These are phyloP conservation scores for Apamea epomidion DNA, from an alignment of 2,888 invertebrate genomes.

Conservation along the genomic window DNA sequence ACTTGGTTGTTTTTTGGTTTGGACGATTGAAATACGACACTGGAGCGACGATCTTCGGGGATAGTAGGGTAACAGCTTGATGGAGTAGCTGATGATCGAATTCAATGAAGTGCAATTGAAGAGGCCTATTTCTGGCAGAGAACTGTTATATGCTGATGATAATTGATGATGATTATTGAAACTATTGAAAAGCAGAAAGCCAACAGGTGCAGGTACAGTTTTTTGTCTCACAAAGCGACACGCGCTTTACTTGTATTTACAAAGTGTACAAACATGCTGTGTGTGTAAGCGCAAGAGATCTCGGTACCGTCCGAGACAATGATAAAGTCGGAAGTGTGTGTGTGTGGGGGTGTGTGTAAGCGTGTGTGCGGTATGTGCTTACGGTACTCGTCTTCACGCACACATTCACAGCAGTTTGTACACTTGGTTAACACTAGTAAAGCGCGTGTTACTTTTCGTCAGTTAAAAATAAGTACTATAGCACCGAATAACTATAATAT, in stretches of 20 bases:
- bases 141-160: too few relatives aligned
- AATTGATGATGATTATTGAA: background rate
- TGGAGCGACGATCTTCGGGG: background rate
- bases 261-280: background rate
- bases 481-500: too few relatives aligned
- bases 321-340: background rate
- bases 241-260: background rate
- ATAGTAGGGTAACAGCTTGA: background rate
- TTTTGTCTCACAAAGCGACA: too few relatives aligned
- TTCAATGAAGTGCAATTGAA: background rate
- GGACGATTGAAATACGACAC: conserved; percentile 17
- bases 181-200: background rate
- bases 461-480: too few relatives aligned
- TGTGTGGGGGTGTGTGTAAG: background rate
- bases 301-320: background rate
- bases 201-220: background rate
- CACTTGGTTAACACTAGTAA: background rate
- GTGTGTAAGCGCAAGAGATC: background rate
- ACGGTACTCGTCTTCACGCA: background rate
- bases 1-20: conserved; percentile 21
- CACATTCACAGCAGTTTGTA: background rate
- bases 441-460: too few relatives aligned
- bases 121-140: too few relatives aligned
- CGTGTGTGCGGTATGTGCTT: background rate
- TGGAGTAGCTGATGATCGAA: background rate